Conservation (phyloP, 2,888 invertebrate genomes). For the Pachycephus smyrnensis region DNA sequence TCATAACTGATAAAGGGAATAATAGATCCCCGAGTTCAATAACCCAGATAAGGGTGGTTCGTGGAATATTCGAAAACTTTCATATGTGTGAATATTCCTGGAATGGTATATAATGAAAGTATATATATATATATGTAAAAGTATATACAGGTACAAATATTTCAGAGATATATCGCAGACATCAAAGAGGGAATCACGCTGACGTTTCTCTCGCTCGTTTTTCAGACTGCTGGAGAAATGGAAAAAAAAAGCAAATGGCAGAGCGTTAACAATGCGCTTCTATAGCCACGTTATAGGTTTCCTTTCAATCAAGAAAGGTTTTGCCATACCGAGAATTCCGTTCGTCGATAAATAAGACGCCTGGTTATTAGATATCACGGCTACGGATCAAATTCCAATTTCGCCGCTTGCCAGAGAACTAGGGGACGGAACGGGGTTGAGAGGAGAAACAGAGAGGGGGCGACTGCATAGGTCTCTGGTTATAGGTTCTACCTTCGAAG, state of each 20-base stretch:
- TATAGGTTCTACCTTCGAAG: neutral
- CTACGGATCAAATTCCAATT: conserved; percentile 51
- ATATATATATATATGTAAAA: neutral
- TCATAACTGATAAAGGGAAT: neutral
- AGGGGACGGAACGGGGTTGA: neutral
- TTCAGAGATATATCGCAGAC: neutral
- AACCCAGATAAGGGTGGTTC: neutral
- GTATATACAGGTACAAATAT: neutral
- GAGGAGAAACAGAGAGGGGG: conserved; percentile 3
- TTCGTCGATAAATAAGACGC: conserved; percentile 45
- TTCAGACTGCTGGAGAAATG: neutral
- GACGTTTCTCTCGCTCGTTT: neutral
- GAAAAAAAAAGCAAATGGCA: neutral
- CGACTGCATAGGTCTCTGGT: conserved; percentile 13
- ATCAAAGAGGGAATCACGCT: neutral
- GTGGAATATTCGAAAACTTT: neutral
- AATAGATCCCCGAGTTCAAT: neutral
- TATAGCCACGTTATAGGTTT: neutral
- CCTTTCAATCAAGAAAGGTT: conserved; percentile 3
- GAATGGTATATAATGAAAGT: neutral
- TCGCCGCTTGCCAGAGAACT: conserved; percentile 18
- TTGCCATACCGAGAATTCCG: conserved; percentile 21
- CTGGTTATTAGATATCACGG: conserved; percentile 48
- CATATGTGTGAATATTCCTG: neutral
- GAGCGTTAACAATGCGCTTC: neutral